phyloP scores from a whole-genome alignment of 2,797 vertebrate genomes.

The Microctenopoma stevenorrisi region DNA sequence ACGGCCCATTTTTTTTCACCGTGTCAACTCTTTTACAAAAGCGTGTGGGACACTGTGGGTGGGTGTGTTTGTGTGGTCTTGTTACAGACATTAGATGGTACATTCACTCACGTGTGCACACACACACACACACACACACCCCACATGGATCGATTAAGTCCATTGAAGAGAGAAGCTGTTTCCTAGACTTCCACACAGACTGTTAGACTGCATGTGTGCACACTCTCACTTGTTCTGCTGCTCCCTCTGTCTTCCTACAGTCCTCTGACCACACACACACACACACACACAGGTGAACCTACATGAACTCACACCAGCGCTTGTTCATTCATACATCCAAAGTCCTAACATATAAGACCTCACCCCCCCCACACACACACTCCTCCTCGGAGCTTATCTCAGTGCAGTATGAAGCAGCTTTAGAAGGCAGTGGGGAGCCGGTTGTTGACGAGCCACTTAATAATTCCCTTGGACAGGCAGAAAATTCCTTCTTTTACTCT shows the following conservation, averaged over 20 bases:
- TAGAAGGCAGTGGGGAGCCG: constrained; percentile 69
- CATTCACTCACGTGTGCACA: constrained; percentile 16
- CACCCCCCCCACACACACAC: constrained; percentile 37
- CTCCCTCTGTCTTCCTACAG: constrained; percentile 2
- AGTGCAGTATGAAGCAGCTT: constrained; percentile 56
- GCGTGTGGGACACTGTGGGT: constrained; percentile 8
- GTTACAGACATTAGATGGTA: constrained; percentile 35
- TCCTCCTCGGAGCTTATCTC: constrained; percentile 61
- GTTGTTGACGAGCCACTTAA: constrained; percentile 78
- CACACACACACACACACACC: constrained; percentile 1
- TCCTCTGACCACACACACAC: neutral
- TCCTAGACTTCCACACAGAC: constrained; percentile 44
- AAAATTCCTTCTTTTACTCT: constrained; percentile 71
- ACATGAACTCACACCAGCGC: constrained; percentile 32
- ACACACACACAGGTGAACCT: constrained; percentile 13
- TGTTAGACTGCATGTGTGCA: constrained; percentile 4
- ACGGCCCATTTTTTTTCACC: constrained; percentile 50
- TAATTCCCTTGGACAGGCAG: constrained; percentile 79
- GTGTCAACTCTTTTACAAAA: constrained; percentile 54
- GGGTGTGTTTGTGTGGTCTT: constrained; percentile 4
- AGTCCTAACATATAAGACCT: constrained; percentile 36
- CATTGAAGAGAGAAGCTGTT: constrained; percentile 27
- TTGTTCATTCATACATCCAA: constrained; percentile 40
- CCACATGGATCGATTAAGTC: constrained; percentile 43
- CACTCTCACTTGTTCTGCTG: neutral